Evolutionary conservation across 2,888 invertebrate genomes (phyloP).

Genomic region (Clanis bilineata): DNA sequence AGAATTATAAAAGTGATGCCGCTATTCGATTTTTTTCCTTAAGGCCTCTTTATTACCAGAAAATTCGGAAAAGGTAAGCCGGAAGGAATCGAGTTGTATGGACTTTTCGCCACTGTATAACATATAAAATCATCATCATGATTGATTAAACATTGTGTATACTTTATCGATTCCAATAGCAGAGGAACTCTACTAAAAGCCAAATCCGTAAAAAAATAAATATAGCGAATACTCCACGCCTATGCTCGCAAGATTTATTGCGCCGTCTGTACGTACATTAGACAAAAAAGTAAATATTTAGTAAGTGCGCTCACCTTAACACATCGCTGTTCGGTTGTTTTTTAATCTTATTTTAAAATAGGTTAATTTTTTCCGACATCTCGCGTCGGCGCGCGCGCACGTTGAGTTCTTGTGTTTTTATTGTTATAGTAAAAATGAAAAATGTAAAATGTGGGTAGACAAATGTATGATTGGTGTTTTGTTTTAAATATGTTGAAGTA

Average conservation of each 20-base stretch:
- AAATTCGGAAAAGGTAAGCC: too few relatives aligned
- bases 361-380: slow-evolving; percentile 27
- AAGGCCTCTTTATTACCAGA: too few relatives aligned
- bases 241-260: background rate
- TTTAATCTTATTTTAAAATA: slow-evolving; percentile 28
- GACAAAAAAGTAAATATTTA: slow-evolving; percentile 49
- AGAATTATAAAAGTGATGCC: too few relatives aligned
- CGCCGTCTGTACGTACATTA: slow-evolving; percentile 28
- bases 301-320: slow-evolving; percentile 40
- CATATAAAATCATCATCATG: background rate
- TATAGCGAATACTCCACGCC: background rate
- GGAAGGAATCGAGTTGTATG: too few relatives aligned
- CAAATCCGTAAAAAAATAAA: background rate
- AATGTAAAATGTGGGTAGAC: slow-evolving; percentile 2
- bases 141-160: background rate
- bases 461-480: background rate
- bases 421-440: background rate
- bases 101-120: too few relatives aligned
- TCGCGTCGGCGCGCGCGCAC: slow-evolving; percentile 21
- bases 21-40: too few relatives aligned
- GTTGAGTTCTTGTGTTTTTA: background rate
- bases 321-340: slow-evolving; percentile 18
- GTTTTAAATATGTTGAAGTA: slow-evolving; percentile 20
- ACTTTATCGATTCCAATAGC: background rate
- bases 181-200: background rate